phyloP scores from a whole-genome alignment of 2,888 invertebrate genomes.

The Ethmia dodecea region DNA sequence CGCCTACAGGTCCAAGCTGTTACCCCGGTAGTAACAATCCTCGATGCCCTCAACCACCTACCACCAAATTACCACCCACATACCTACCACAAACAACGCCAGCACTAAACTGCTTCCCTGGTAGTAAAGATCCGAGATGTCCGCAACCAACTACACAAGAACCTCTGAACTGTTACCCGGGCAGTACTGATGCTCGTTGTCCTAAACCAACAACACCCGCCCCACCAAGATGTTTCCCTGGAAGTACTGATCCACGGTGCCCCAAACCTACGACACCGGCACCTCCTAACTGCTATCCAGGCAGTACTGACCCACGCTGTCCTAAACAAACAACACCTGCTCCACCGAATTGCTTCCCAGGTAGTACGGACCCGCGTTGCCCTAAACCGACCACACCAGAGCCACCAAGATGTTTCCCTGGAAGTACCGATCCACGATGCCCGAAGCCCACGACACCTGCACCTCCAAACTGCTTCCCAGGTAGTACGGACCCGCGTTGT shows the following conservation, averaged over 20 bases:
- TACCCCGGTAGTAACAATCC: constrained; percentile 32
- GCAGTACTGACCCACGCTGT: constrained; percentile 26
- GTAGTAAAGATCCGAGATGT: constrained; percentile 17
- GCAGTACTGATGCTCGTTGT: constrained; percentile 27
- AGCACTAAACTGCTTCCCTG: constrained; percentile 23
- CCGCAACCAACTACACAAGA: constrained; percentile 22
- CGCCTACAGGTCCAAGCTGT: constrained; percentile 21
- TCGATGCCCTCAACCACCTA: constrained; percentile 31
- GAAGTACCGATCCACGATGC: constrained; percentile 19
- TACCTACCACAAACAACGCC: too few relatives aligned
- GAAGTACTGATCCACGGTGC: constrained; percentile 22
- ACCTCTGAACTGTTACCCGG: constrained; percentile 27
- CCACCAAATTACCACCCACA: neutral
- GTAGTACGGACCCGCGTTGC: constrained; percentile 20
- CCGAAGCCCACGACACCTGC: constrained; percentile 27
- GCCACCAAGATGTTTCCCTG: constrained; percentile 24
- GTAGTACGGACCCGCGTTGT: constrained; percentile 20
- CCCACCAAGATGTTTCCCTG: constrained; percentile 29
- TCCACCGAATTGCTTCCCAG: constrained; percentile 27
- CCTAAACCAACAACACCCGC: constrained; percentile 26
- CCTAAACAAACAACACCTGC: constrained; percentile 23
- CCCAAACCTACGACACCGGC: constrained; percentile 22
- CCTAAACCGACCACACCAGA: constrained; percentile 23
- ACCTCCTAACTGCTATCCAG: constrained; percentile 24
- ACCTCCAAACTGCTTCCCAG: constrained; percentile 27